A percentile compares a stretch with the other conserved stretches of the same genome.
These are phyloP conservation scores for Eutrigla gurnardus DNA, from an alignment of 2,797 vertebrate species.

Conservation along the genomic window DNA sequence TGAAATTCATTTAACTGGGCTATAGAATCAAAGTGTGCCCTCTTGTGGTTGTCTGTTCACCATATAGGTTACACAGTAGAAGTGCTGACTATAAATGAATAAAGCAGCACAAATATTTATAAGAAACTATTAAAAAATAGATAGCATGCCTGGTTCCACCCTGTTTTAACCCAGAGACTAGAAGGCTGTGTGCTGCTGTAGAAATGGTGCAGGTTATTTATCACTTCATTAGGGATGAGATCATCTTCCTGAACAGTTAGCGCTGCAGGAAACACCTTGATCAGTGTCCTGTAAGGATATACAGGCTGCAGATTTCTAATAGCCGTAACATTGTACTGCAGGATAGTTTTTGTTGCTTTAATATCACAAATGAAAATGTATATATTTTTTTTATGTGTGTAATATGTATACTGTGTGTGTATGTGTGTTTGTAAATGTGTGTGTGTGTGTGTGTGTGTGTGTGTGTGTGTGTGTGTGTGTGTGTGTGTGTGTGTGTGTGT, in stretches of 20 bases:
- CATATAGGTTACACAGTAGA: conserved; percentile 14
- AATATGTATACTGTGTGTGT: too few relatives aligned
- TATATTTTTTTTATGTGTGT: too few relatives aligned
- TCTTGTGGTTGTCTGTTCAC: conserved; percentile 59
- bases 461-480: too few relatives aligned
- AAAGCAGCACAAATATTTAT: not conserved
- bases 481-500: too few relatives aligned
- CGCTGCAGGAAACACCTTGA: not conserved
- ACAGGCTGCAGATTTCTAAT: not conserved
- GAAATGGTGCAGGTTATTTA: not conserved
- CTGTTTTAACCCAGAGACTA: not conserved
- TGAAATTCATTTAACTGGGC: not conserved
- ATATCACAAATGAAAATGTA: too few relatives aligned
- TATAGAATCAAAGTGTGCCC: conserved; percentile 56
- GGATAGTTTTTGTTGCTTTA: not conserved
- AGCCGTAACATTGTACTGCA: not conserved
- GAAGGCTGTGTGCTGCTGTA: not conserved
- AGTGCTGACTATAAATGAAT: not conserved
- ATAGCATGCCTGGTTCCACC: not conserved
- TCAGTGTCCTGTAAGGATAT: not conserved
- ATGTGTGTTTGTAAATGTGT: too few relatives aligned
- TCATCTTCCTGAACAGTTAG: not conserved
- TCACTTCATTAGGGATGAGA: not conserved
- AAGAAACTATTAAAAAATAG: not conserved
- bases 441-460: too few relatives aligned